Evolutionary conservation across 1,140 invertebrate genomes (phyloP), one percentile per base, ranked within the genome.

Genomic region (Ips nitidus): DNA sequence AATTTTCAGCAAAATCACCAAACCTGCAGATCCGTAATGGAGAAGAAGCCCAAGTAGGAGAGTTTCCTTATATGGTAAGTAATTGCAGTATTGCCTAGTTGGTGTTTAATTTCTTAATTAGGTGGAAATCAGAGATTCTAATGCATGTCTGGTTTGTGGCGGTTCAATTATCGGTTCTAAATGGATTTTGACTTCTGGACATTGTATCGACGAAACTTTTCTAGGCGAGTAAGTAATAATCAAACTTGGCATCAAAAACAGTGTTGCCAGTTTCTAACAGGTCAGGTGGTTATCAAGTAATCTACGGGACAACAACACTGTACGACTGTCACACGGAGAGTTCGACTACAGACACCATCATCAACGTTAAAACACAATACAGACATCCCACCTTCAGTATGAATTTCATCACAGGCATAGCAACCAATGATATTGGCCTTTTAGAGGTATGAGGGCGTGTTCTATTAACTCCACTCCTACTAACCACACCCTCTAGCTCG

Each of bases 11-110:
- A 22, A 22, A 22, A 22, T 22, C 22, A 22, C 22, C 22, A 22
- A 22, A 22, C 22, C 22, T 56, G 38, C 8, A 56, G 6, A 56
- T 36, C 7, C 8, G 38, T 7, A 47, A 47, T 47, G 45, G 45
- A 47, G 45, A 39, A 2, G 37, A 56, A n/a, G 53, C 38, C 37
- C 8, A 7, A n/a, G 22, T 7, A 36, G 38, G 38, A 56, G 22
- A 56, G 37, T 56, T 56, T 56, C 53, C 2, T n/a, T 36, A 36
- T 56, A 56, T 56, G 22, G 53, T 56, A 56, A 56, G 22, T 22
- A 22, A 22, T 22, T 22, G 22, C 22, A 22, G 22, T 22, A 22
- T 22, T 22, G 22, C 22, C 22, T 22, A 22, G 22, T 22, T 22
- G 22, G 22, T 56, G 38, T 56, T n/a, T 56, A 56, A 37, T 56